These are phyloP conservation scores for Parazoanthus swiftii DNA, from an alignment of 92 coral and sea anemone genomes.

Conservation along the genomic window DNA sequence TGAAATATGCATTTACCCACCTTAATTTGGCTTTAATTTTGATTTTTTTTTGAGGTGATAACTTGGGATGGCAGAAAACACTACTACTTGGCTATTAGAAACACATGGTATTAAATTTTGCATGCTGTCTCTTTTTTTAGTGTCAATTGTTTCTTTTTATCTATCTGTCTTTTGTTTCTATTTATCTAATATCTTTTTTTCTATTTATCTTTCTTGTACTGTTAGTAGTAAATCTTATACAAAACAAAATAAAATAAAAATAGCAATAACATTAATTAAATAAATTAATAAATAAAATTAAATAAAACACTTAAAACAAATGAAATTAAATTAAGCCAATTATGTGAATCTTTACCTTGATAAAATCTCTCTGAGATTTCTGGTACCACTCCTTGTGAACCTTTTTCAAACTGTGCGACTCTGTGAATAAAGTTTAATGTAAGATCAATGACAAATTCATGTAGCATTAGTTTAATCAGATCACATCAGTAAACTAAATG, in stretches of 20 bases:
- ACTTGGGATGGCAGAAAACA: background rate
- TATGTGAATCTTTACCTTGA: conserved; percentile 51
- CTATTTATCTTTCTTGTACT: no score
- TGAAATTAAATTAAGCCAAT: background rate
- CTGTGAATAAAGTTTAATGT: conserved; percentile 30
- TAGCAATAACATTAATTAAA: no score
- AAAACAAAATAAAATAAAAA: no score
- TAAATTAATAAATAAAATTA: no score
- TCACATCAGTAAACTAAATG: background rate
- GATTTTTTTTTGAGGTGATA: no score
- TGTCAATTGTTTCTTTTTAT: no score
- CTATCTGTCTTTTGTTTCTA: no score
- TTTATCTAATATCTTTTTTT: no score
- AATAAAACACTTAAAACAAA: background rate
- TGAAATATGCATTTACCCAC: no score
- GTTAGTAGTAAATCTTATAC: no score
- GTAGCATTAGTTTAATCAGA: background rate
- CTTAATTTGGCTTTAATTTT: background rate
- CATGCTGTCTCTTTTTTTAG: background rate
- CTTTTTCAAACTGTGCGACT: conserved; percentile 74
- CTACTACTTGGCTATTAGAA: no score
- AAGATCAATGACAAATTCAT: background rate
- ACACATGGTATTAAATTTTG: no score
- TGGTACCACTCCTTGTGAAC: conserved; percentile 93
- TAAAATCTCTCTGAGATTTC: conserved; percentile 87